A percentile compares a stretch with the other conserved stretches of the same genome.
Conservation (phyloP, 1,140 invertebrate genomes). For the Globodera rostochiensis region DNA sequence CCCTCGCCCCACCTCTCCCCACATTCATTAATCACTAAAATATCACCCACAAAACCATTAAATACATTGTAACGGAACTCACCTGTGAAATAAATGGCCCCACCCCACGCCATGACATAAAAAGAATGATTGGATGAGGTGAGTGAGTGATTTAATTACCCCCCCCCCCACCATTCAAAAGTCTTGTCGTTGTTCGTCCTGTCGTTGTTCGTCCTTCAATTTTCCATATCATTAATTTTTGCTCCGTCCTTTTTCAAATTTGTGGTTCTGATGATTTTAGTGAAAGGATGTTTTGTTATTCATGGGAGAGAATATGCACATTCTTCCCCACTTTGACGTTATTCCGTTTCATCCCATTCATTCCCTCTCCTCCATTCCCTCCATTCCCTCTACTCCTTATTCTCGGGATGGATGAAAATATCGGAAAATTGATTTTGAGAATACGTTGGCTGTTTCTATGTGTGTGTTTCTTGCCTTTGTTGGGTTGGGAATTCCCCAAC, state of each 20-base stretch:
- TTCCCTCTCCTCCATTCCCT: neutral
- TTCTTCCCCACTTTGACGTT: neutral
- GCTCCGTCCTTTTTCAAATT: neutral
- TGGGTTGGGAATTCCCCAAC: neutral
- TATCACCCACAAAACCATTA: neutral
- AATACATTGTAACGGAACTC: neutral
- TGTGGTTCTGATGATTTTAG: too few relatives aligned
- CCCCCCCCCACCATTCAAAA: neutral
- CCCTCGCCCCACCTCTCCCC: neutral
- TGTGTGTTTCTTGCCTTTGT: neutral
- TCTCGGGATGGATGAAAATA: neutral
- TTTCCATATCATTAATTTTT: neutral
- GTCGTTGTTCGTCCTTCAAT: neutral
- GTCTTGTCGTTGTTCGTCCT: neutral
- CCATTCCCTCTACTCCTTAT: neutral
- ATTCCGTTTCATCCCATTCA: neutral
- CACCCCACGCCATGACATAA: neutral
- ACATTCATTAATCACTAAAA: neutral
- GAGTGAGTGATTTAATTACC: constrained; percentile 1
- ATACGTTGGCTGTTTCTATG: neutral
- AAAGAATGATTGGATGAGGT: neutral
- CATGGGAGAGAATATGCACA: neutral
- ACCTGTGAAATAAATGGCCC: neutral
- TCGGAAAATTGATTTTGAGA: constrained; percentile 10
- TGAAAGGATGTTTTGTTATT: too few relatives aligned